phyloP scores from a whole-genome alignment of 1,140 invertebrate genomes.

The Meloidogyne hapla region DNA sequence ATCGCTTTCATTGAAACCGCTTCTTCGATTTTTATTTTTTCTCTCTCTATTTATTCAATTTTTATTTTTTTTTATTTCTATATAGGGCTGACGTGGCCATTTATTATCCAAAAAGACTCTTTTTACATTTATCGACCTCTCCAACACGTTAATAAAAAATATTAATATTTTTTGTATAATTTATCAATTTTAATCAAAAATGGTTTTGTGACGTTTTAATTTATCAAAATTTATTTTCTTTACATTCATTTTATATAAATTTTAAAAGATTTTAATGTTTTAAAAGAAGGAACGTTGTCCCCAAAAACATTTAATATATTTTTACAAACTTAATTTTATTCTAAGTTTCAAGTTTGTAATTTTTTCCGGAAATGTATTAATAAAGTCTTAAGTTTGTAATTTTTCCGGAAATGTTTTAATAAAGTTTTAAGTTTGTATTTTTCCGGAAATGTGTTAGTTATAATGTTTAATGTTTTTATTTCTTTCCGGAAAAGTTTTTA shows the following conservation, averaged over 20 bases:
- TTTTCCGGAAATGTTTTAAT: background rate
- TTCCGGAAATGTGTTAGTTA: no score
- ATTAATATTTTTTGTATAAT: background rate
- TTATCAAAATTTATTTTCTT: background rate
- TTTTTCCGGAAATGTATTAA: background rate
- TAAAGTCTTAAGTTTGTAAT: background rate
- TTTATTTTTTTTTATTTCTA: background rate
- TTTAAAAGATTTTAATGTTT: no score
- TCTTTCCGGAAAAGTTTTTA: no score
- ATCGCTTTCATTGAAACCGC: background rate
- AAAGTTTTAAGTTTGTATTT: no score
- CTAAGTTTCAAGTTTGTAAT: no score
- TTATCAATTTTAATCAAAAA: slow-evolving; percentile 6
- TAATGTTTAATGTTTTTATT: no score
- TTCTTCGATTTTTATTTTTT: background rate
- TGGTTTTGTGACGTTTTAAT: background rate
- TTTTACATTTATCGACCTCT: background rate
- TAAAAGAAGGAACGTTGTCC: no score
- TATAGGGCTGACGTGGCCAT: background rate
- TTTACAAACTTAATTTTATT: no score
- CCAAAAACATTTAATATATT: no score
- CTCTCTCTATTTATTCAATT: background rate
- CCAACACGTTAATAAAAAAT: background rate
- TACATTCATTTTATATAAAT: no score
- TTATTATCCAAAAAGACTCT: background rate